Percentiles rank a stretch among this genome's conserved stretches.
Conservation (phyloP, 2,888 invertebrate species). For the Ormyrus rosae region DNA sequence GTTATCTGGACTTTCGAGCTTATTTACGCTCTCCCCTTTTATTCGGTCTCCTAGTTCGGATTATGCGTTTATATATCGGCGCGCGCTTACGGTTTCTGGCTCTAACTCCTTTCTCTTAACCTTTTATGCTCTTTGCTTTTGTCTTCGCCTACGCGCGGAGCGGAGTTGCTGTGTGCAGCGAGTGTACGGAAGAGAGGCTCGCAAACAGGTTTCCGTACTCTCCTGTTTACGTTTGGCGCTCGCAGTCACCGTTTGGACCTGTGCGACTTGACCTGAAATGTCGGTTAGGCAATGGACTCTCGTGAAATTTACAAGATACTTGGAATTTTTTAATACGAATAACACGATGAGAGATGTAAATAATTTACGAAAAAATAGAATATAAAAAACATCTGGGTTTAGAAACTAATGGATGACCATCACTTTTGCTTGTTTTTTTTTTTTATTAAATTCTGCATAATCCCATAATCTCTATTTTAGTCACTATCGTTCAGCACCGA, state of each 20-base stretch:
- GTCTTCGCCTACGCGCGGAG: conserved; percentile 12
- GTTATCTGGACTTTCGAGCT: neutral
- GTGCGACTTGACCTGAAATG: neutral
- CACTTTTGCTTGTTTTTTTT: too few relatives aligned
- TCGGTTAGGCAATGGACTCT: conserved; percentile 24
- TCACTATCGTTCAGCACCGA: too few relatives aligned
- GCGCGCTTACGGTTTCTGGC: neutral
- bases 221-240: conserved; percentile 24
- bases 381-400: too few relatives aligned
- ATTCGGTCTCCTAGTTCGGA: neutral
- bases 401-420: too few relatives aligned
- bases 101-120: neutral
- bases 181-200: neutral
- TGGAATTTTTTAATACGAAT: neutral
- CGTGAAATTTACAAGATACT: conserved; percentile 15
- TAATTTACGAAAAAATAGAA: neutral
- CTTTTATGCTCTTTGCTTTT: neutral
- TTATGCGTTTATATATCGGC: neutral
- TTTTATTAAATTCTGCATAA: too few relatives aligned
- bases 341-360: neutral
- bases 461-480: too few relatives aligned
- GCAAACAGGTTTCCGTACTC: conserved; percentile 32
- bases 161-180: neutral
- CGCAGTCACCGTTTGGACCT: neutral
- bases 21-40: neutral